These are phyloP conservation scores for Dicroscelio sp. DNA, from an alignment of 2,888 invertebrate species.

Conservation along the genomic window DNA sequence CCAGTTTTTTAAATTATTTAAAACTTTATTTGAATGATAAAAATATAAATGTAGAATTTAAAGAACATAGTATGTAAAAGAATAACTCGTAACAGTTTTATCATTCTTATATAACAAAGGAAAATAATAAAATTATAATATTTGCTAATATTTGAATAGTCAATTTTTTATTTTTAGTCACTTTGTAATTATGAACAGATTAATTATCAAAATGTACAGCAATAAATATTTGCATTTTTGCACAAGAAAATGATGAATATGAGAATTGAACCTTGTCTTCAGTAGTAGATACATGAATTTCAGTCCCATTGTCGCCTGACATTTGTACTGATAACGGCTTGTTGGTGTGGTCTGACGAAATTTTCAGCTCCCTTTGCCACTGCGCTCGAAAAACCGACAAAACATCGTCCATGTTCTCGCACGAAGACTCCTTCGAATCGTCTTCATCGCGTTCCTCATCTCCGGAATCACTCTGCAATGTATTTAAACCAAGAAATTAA, in stretches of 20 bases:
- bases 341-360: conserved; percentile 59
- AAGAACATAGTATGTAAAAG: too few relatives aligned
- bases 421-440: conserved; percentile 38
- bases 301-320: conserved; percentile 41
- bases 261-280: conserved; percentile 58
- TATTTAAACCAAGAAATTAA: background rate
- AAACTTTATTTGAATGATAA: too few relatives aligned
- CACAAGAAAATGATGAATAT: background rate
- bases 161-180: too few relatives aligned
- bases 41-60: too few relatives aligned
- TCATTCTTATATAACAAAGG: too few relatives aligned
- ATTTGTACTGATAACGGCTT: conserved; percentile 30
- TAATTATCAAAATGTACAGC: too few relatives aligned
- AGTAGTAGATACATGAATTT: conserved; percentile 42
- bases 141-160: too few relatives aligned
- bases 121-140: too few relatives aligned
- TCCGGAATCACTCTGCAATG: conserved; percentile 43
- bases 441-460: conserved; percentile 61
- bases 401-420: conserved; percentile 54
- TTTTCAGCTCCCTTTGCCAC: conserved; percentile 54
- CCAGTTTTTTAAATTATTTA: too few relatives aligned
- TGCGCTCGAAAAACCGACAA: conserved; percentile 63
- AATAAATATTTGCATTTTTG: too few relatives aligned
- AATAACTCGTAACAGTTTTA: too few relatives aligned
- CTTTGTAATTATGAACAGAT: too few relatives aligned